Percentiles rank a stretch among this genome's conserved stretches.
Conservation (phyloP, 2,888 invertebrate genomes). For the Octonoba sinensis region DNA sequence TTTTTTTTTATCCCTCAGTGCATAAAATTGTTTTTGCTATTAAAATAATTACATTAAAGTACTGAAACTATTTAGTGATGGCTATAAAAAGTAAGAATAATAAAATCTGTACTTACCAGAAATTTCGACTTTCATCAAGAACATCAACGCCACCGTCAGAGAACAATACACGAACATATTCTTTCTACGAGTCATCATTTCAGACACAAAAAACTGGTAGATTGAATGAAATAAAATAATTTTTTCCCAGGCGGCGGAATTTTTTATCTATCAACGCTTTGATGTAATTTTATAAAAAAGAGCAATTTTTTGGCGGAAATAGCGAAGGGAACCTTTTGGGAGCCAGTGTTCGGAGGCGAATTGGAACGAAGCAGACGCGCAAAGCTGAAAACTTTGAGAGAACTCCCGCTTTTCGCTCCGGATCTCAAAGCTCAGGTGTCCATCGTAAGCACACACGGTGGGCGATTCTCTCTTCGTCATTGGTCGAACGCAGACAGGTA, state of each 20-base stretch:
- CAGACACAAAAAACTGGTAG: background rate
- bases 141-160: background rate
- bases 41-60: too few species aligned
- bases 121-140: background rate
- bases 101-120: background rate
- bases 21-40: too few species aligned
- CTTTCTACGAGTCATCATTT: conserved; percentile 4
- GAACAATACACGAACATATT: background rate
- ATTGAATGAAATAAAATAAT: too few species aligned
- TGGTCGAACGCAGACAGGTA: conserved; percentile 35
- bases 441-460: conserved; percentile 14
- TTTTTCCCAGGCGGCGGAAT: too few species aligned
- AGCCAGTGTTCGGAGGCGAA: too few species aligned
- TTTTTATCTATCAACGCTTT: too few species aligned
- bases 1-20: too few species aligned
- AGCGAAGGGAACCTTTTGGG: too few species aligned
- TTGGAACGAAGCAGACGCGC: background rate
- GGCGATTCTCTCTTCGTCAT: conserved; percentile 2
- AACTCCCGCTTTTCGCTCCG: background rate
- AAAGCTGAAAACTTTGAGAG: conserved; percentile 13
- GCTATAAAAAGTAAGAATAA: too few species aligned
- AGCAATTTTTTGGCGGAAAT: too few species aligned
- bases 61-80: too few species aligned
- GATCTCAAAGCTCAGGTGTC: conserved; percentile 13
- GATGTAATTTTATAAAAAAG: too few species aligned